Evolutionary conservation across 2,888 invertebrate species (phyloP).

Genomic region (Lapara coniferarum): DNA sequence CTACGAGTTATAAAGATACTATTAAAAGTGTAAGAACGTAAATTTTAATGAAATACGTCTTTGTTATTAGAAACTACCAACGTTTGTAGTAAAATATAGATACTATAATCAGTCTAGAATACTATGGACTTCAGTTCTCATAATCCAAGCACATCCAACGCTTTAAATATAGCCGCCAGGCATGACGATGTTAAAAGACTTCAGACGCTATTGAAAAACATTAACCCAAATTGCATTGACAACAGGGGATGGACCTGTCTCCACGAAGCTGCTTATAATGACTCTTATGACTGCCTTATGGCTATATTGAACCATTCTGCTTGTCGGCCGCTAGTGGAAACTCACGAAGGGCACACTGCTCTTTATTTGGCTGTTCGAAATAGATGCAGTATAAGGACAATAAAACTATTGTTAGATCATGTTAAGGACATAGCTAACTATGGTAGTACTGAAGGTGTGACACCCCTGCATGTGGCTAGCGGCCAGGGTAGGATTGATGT

Average conservation of each 20-base stretch:
- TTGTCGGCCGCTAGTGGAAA: conserved; percentile 66
- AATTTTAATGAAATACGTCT: neutral
- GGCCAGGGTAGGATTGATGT: conserved; percentile 67
- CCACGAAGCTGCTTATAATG: conserved; percentile 77
- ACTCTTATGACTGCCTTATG: conserved; percentile 66
- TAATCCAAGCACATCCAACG: conserved; percentile 76
- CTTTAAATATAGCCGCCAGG: conserved; percentile 74
- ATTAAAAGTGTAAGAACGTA: neutral
- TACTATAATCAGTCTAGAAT: neutral
- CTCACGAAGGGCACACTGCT: conserved; percentile 79
- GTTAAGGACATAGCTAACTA: conserved; percentile 70
- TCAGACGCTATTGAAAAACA: conserved; percentile 64
- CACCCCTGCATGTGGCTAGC: conserved; percentile 73
- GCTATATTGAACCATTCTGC: conserved; percentile 64
- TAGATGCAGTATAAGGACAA: conserved; percentile 60
- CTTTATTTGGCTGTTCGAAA: conserved; percentile 73
- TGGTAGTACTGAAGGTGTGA: conserved; percentile 74
- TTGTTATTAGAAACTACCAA: no score
- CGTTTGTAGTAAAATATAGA: no score
- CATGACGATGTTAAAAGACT: conserved; percentile 65
- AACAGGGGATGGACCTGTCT: conserved; percentile 82
- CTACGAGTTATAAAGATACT: no score
- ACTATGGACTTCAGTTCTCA: conserved; percentile 80
- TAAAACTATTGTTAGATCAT: conserved; percentile 63
- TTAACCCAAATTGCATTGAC: conserved; percentile 76